phyloP scores from a whole-genome alignment of 2,113 vertebrate species.

The Antechinus flavipes region DNA sequence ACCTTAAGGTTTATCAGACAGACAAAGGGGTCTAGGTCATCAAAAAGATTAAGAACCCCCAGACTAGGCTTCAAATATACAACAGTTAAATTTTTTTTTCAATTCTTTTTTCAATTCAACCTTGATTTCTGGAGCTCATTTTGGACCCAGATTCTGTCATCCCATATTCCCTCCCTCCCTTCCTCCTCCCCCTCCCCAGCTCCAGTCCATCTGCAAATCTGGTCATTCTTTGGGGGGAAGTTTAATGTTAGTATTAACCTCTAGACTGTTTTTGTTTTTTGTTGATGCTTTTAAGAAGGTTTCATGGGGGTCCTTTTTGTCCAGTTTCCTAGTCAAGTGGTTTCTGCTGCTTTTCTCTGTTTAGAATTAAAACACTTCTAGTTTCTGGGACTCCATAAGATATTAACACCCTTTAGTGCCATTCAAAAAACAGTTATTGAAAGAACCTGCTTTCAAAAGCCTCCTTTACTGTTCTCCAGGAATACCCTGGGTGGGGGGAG shows the following conservation, averaged over 20 bases:
- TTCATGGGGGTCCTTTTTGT: background rate
- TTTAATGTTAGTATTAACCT: conserved; percentile 60
- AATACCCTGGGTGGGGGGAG: background rate
- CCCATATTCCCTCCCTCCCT: background rate
- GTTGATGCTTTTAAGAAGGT: conserved; percentile 38
- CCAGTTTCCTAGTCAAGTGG: background rate
- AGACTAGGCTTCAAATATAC: background rate
- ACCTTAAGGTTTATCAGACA: background rate
- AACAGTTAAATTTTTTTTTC: background rate
- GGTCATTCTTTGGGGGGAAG: conserved; percentile 68
- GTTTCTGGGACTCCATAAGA: background rate
- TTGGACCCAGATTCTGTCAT: background rate
- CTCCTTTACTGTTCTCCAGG: conserved; percentile 20
- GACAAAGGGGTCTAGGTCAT: background rate
- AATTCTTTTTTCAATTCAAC: background rate
- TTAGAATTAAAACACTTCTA: background rate
- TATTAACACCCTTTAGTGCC: background rate
- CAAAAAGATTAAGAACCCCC: background rate
- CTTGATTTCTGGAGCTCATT: background rate
- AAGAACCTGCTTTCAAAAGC: background rate
- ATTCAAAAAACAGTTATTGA: conserved; percentile 43
- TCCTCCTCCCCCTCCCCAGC: background rate
- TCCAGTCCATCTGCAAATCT: conserved; percentile 51
- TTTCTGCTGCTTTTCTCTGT: conserved; percentile 18
- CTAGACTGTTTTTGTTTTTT: conserved; percentile 19